phyloP scores from a whole-genome alignment of 2,888 invertebrate genomes.

The Sarcophaga subvicina region DNA sequence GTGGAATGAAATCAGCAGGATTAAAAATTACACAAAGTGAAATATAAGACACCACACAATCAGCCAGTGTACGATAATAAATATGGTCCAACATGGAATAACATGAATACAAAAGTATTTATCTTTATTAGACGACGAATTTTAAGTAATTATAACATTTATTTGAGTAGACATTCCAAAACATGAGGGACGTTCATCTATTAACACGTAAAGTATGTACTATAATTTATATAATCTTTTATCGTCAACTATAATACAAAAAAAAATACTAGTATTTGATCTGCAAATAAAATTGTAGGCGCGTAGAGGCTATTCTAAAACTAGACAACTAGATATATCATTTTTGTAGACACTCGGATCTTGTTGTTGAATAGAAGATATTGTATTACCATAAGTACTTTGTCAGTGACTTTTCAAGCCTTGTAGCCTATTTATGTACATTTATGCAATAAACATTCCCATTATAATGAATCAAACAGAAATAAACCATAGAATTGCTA shows the following conservation, averaged over 20 bases:
- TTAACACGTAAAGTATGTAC: too few species aligned
- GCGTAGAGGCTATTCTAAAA: too few species aligned
- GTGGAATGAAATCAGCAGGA: slow-evolving; percentile 56
- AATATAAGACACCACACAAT: slow-evolving; percentile 49
- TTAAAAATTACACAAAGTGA: slow-evolving; percentile 53
- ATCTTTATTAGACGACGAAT: neutral
- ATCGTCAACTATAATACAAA: too few species aligned
- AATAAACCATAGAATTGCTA: neutral
- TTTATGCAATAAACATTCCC: neutral
- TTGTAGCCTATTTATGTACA: neutral
- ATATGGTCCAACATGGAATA: neutral
- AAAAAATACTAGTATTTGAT: too few species aligned
- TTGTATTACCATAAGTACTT: neutral
- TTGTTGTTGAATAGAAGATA: too few species aligned
- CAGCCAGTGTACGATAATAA: neutral
- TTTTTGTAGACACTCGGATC: too few species aligned
- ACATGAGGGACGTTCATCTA: too few species aligned
- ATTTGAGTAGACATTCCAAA: too few species aligned
- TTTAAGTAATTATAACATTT: neutral
- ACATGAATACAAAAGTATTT: neutral
- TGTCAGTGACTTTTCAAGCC: neutral
- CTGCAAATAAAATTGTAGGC: too few species aligned
- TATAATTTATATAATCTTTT: too few species aligned
- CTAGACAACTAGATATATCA: too few species aligned
- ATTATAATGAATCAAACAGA: neutral